A percentile compares a stretch with the other conserved stretches of the same genome.
Conservation (phyloP, 2,113 vertebrate species). For the Leptobrachium ailaonicum region DNA sequence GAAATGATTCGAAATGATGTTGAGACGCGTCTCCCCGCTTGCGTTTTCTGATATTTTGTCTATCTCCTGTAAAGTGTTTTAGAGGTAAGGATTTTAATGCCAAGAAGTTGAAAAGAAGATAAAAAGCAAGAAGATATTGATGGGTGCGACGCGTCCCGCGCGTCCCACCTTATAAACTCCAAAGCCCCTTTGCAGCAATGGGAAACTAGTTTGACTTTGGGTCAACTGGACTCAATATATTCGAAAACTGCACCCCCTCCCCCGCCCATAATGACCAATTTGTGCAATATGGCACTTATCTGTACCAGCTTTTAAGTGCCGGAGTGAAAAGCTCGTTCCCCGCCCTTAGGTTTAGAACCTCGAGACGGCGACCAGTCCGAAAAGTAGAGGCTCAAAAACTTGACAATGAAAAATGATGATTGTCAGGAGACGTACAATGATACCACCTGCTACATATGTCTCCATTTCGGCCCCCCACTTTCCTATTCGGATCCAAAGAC, state of each 20-base stretch:
- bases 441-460: slow-evolving; percentile 41
- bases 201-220: neutral
- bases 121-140: no score
- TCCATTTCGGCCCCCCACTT: neutral
- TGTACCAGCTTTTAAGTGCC: neutral
- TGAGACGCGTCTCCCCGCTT: no score
- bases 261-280: neutral
- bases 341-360: slow-evolving; percentile 17
- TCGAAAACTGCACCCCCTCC: neutral
- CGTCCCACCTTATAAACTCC: no score
- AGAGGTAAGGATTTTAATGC: no score
- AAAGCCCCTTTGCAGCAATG: no score
- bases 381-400: slow-evolving; percentile 19
- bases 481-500: neutral
- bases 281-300: slow-evolving; percentile 27
- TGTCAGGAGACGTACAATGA: slow-evolving; percentile 37
- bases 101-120: no score
- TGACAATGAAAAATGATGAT: slow-evolving; percentile 50
- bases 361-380: slow-evolving; percentile 3
- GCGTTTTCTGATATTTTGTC: no score
- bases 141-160: no score
- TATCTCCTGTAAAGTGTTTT: no score
- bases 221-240: slow-evolving; percentile 7
- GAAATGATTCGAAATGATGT: no score
- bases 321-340: slow-evolving; percentile 13